Base-by-base conservation (phyloP, 2,113 vertebrate species). In the Thalassarche chlororhynchos region DNA sequence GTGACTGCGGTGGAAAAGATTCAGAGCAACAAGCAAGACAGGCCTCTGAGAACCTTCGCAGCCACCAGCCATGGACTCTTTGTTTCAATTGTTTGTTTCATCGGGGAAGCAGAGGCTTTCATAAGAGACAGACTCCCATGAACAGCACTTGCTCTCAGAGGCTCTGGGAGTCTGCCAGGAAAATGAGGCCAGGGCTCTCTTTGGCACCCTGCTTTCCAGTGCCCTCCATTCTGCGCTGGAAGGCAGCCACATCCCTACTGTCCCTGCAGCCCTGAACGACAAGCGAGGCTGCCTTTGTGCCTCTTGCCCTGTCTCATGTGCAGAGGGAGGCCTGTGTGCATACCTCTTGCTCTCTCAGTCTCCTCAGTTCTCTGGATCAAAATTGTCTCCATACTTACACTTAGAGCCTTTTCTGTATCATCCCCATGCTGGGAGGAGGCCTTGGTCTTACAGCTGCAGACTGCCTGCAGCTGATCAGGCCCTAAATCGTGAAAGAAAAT, bases 51-150 rank as follows among this genome's bases (percentile, higher is more conserved):
- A 98, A 95, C 80, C 80, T 91, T 94, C 32, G 40, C 87, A 96
- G 77, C 70, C 92, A 89, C 84, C 91, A 92, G 91, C 90, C 78
- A 44, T 49, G 95, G 97, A 97, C 94, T 97, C 96, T 89, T 76
- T 93, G 51, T 88, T 96, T 84, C 72, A 68, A 6, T 84, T 90
- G 87, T 97, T 91, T 94, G 62, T 94, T 97, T 95, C 91, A 92
- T 94, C 68, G 2, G 66, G 75, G 84, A n/a, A 90, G 32, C 54
- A 58, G 88, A 95, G 86, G 78, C 89, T 95, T 95, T 90, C 31
- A 19, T 88, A 44, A 62, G 84, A 90, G 69, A 92, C 90, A 60
- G 84, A 61, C 64, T 88, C 46, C 74, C 87, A 52, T 80, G n/a
- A 75, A 90, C 81, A 91, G 83, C 62, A 28, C 66, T 96, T 10